Evolutionary conservation across 2,888 invertebrate species (phyloP), one percentile per base, ranked within the genome.

Genomic region (Clostera curtula): DNA sequence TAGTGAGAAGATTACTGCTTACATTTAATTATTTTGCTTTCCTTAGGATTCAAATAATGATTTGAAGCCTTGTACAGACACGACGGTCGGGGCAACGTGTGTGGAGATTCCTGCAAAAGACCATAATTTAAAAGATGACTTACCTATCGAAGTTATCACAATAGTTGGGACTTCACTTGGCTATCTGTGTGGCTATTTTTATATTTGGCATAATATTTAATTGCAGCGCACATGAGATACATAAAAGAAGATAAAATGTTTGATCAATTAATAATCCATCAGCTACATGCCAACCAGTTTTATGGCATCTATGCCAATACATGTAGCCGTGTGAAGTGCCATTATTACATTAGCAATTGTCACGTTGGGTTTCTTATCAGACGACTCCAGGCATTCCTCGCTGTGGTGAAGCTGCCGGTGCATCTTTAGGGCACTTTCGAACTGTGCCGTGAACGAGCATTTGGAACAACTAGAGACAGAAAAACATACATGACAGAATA

Each of bases 391-490:
- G 4, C 35, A 30, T 0, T 39, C 15, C 2, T 45, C 12, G 2
- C 56, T 63, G 24, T 82, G 82, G 12, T 76, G 69, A 0, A 80
- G 51, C 43, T 82, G 74, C 0, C 43, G 56, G 18, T 83, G 82
- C 79, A 82, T 82, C 8, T 43, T 38, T 6, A 82, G 47, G 0
- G 74, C 74, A 24, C 72, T 80, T 42, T 76, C 72, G 45, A 77
- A 82, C 29, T 79, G 63, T 0, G 77, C 54, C 0, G 58, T 65
- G 44, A 75, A 83, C 13, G 34, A 43, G 45, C 82, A 82, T 48
- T 74, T 68, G 0, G 80, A 64, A 36, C 82, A 82, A 35, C 82
- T 82, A n/a, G 59, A 0, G 56, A 56, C 14, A 5, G 5, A 5
- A 17, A 29, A 8, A 21, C 11, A 7, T 14, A 5, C 4, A 5